Evolutionary conservation across 1,140 invertebrate genomes (phyloP).

Genomic region (Cepaea nemoralis): DNA sequence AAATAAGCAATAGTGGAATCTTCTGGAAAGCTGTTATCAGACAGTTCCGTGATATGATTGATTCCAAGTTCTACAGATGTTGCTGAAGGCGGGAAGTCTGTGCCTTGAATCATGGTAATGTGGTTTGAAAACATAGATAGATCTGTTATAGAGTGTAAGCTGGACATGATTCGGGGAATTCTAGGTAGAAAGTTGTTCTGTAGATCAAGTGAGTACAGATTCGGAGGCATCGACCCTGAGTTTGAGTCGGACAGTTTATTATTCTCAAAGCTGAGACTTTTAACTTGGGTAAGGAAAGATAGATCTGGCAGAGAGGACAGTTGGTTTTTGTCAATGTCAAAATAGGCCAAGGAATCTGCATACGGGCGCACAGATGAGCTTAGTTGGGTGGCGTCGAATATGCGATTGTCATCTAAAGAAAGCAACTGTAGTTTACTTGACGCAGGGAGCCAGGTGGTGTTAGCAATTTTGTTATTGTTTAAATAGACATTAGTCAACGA

Average conservation of each 20-base stretch:
- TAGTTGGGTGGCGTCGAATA: neutral
- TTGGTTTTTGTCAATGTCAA: neutral
- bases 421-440: neutral
- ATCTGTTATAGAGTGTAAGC: neutral
- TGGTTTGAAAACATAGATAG: neutral
- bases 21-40: neutral
- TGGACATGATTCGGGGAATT: neutral
- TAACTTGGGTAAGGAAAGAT: neutral
- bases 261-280: neutral
- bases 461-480: neutral
- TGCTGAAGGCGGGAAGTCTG: neutral
- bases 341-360: neutral
- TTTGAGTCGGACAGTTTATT: neutral
- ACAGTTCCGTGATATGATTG: neutral
- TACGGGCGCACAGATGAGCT: neutral
- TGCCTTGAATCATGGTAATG: neutral
- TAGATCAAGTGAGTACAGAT: neutral
- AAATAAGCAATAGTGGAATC: neutral
- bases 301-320: neutral
- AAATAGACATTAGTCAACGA: neutral
- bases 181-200: neutral
- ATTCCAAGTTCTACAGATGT: neutral
- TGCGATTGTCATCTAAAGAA: neutral
- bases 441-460: neutral
- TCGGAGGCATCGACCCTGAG: neutral